Conservation (phyloP, 2,888 invertebrate genomes). For the Leptopilina syphax region DNA sequence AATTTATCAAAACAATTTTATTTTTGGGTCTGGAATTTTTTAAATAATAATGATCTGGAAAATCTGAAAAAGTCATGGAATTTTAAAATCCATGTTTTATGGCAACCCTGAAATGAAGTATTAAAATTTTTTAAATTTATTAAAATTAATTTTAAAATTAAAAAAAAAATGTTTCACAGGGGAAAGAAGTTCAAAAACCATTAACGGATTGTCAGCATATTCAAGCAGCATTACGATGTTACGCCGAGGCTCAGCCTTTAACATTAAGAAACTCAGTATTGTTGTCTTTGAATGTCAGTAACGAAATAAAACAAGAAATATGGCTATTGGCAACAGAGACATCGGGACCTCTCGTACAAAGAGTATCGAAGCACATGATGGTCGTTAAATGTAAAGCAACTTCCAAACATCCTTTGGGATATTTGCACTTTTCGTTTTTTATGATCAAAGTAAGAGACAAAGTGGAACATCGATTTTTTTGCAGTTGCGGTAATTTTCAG, state of each 20-base stretch:
- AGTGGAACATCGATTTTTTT: conserved; percentile 79
- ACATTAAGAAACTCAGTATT: conserved; percentile 81
- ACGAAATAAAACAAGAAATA: conserved; percentile 81
- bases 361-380: conserved; percentile 84
- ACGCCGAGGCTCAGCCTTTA: conserved; percentile 81
- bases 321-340: conserved; percentile 81
- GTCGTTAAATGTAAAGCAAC: conserved; percentile 84
- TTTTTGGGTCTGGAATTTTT: no score
- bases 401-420: conserved; percentile 83
- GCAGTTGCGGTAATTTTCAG: conserved; percentile 80
- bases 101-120: no score
- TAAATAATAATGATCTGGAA: no score
- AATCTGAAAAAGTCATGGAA: no score
- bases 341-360: conserved; percentile 82
- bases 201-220: conserved; percentile 81
- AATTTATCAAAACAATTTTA: no score
- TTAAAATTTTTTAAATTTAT: no score
- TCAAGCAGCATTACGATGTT: conserved; percentile 82
- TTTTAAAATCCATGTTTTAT: neutral
- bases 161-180: conserved; percentile 61
- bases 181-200: conserved; percentile 65
- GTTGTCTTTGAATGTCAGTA: conserved; percentile 79
- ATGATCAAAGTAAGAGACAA: conserved; percentile 77
- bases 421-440: conserved; percentile 83
- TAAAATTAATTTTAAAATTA: no score